phyloP scores from a whole-genome alignment of 2,888 invertebrate species.

The Plebejus melissa region DNA sequence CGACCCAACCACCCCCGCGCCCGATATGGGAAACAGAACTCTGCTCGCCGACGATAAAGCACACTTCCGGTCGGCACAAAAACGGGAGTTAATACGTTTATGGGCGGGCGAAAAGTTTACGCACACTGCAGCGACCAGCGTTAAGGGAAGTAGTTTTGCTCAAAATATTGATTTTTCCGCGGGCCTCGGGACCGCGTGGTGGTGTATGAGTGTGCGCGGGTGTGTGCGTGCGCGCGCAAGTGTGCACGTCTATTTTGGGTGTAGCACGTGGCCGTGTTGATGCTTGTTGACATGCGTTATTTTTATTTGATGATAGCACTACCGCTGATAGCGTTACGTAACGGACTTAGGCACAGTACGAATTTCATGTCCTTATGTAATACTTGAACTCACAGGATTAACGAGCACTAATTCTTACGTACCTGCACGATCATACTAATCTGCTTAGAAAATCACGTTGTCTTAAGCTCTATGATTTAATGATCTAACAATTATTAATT shows the following conservation, averaged over 20 bases:
- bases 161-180: slow-evolving; percentile 79
- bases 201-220: slow-evolving; percentile 43
- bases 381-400: not conserved
- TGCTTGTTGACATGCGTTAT: slow-evolving; percentile 76
- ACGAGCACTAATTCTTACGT: not conserved
- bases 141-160: slow-evolving; percentile 77
- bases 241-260: slow-evolving; percentile 68
- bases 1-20: slow-evolving; percentile 61
- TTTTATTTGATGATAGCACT: slow-evolving; percentile 73
- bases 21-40: slow-evolving; percentile 58
- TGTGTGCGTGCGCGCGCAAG: slow-evolving; percentile 50
- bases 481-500: no score
- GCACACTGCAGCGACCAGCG: slow-evolving; percentile 65
- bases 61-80: slow-evolving; percentile 49
- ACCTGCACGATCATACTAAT: not conserved
- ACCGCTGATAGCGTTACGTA: slow-evolving; percentile 63
- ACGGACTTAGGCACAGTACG: slow-evolving; percentile 38
- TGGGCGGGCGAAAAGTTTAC: slow-evolving; percentile 44
- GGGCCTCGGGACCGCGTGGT: slow-evolving; percentile 57
- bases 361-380: not conserved
- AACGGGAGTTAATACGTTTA: slow-evolving; percentile 46
- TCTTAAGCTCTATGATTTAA: no score
- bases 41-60: slow-evolving; percentile 59
- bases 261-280: slow-evolving; percentile 75
- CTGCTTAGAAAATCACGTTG: no score